A percentile compares a stretch with the other conserved stretches of the same genome.
These are phyloP conservation scores for Macroramphosus scolopax DNA, from an alignment of 2,797 vertebrate species.

Conservation along the genomic window DNA sequence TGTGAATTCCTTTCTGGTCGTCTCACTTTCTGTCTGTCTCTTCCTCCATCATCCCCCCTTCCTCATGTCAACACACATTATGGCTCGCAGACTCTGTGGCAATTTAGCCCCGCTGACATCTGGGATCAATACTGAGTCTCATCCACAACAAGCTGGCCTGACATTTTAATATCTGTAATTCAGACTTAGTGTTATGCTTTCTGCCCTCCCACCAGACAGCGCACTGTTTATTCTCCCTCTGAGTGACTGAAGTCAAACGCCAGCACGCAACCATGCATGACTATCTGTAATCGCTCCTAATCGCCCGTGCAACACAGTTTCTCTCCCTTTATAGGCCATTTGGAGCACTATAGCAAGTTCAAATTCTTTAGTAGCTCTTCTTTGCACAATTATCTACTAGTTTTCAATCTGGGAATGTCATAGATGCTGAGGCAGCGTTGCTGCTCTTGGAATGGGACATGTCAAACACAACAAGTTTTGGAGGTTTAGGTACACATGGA, in stretches of 20 bases:
- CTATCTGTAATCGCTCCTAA: conserved; percentile 64
- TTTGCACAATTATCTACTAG: no score
- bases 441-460: no score
- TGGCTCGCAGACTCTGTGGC: conserved; percentile 62
- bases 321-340: conserved; percentile 35
- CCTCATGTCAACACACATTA: conserved; percentile 67
- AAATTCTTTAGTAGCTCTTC: no score
- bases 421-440: no score
- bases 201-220: conserved; percentile 68
- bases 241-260: conserved; percentile 65
- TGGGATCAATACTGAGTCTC: conserved; percentile 81
- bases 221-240: conserved; percentile 66
- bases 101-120: conserved; percentile 74
- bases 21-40: conserved; percentile 56
- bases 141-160: conserved; percentile 71
- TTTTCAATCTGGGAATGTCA: no score
- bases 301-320: conserved; percentile 37
- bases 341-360: no score
- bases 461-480: no score
- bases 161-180: conserved; percentile 84
- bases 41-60: conserved; percentile 47
- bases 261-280: conserved; percentile 52
- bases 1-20: conserved; percentile 55
- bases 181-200: conserved; percentile 78
- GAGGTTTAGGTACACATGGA: no score